Base-by-base conservation (phyloP, 2,797 vertebrate species). In the Enteromius argenteus region DNA sequence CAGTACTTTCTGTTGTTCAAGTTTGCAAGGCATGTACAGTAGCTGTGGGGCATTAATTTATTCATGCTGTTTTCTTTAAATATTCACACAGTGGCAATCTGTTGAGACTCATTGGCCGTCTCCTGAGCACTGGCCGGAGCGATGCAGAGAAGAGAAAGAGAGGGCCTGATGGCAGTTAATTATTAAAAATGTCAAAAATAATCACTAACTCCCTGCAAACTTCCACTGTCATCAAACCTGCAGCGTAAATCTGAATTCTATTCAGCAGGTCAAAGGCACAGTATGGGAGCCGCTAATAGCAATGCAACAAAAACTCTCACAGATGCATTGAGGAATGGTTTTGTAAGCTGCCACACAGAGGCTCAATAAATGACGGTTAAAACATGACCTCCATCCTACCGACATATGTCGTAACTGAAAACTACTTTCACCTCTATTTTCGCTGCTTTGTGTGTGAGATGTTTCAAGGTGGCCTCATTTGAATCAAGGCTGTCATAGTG, bases 51-150 rank as follows among this genome's bases (percentile, higher is more conserved):
- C 78, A 81, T 87, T 91, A 83, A 90, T 93, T 92, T 92, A 93
- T 92, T 92, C 85, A 91, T 91, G 89, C 79, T 27, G 84, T 83
- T 89, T 90, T 68, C 85, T 92, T 92, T 91, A 90, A 92, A 93
- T 91, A 93, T 92, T 92, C 91, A 92, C 89, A 90, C 83, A 89
- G 89, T 90, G 87, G 84, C 83, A 80, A 91, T 90, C 89, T 83
- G 80, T 73, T 49, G 88, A 92, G 89, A 88, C 86, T 83, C 62
- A 72, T 23, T 66, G 88, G 85, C 37, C 71, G 66, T 89, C 88
- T 89, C 84, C 49, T 80, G 85, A 89, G 91, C 81, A 30, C 58
- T 39, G 87, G 81, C 81, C 14, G 53, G 80, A 88, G 81, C 68
- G 37, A 90, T 49, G 35, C 37, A 84, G 84, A 87, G 73, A 85